Conservation (phyloP, 2,113 vertebrate genomes). For the Ptilonorhynchus violaceus region DNA sequence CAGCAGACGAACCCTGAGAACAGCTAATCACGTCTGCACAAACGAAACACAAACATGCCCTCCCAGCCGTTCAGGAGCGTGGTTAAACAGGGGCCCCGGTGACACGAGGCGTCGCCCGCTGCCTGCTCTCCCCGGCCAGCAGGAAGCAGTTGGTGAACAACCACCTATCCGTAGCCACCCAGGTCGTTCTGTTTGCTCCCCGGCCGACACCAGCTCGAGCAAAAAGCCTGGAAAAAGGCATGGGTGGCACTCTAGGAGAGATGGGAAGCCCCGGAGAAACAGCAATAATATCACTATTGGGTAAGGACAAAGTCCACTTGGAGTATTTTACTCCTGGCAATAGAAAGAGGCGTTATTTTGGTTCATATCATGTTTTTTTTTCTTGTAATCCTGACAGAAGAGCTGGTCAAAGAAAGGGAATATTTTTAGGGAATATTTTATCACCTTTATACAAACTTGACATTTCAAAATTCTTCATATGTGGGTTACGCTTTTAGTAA, state of each 20-base stretch:
- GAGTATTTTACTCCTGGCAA: background rate
- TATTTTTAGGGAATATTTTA: background rate
- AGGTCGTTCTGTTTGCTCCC: slow-evolving; percentile 57
- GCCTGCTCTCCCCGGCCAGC: background rate
- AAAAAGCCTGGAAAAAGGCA: slow-evolving; percentile 40
- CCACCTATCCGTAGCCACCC: slow-evolving; percentile 41
- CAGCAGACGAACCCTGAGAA: slow-evolving; percentile 41
- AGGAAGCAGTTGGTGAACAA: slow-evolving; percentile 61
- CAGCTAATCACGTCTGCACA: slow-evolving; percentile 49
- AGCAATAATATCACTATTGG: background rate
- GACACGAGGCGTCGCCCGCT: background rate
- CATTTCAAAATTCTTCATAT: background rate
- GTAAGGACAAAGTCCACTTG: background rate
- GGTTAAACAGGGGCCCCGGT: slow-evolving; percentile 42
- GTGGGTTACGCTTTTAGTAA: background rate
- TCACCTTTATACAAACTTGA: background rate
- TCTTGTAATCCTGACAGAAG: background rate
- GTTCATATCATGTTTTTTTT: background rate
- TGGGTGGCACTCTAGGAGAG: background rate
- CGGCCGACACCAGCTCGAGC: background rate
- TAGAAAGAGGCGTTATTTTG: background rate
- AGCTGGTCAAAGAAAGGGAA: background rate
- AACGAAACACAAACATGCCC: slow-evolving; percentile 61
- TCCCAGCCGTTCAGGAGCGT: background rate
- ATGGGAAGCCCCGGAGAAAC: background rate